A percentile compares a stretch with the other conserved stretches of the same genome.
Conservation (phyloP, 2,888 invertebrate species). For the Phasia obesa region DNA sequence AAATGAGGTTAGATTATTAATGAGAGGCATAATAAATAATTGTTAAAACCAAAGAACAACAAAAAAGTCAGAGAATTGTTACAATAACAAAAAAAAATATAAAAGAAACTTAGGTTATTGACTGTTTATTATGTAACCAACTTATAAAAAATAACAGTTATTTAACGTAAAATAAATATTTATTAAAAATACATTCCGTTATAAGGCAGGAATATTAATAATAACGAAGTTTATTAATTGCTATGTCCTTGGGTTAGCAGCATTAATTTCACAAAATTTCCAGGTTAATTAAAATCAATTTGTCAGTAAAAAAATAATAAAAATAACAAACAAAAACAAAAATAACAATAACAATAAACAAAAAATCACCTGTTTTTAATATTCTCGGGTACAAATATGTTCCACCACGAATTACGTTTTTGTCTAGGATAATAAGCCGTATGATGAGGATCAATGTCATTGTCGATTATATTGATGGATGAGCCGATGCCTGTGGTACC, state of each 20-base stretch:
- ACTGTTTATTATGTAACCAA: slow-evolving; percentile 47
- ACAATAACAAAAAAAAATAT: slow-evolving; percentile 25
- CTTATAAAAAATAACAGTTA: slow-evolving; percentile 37
- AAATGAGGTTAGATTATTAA: slow-evolving; percentile 69
- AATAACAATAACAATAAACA: slow-evolving; percentile 53
- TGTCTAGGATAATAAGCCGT: slow-evolving; percentile 82
- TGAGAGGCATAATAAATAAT: slow-evolving; percentile 32
- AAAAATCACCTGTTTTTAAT: slow-evolving; percentile 86
- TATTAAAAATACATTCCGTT: slow-evolving; percentile 23
- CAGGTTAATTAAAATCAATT: slow-evolving; percentile 62
- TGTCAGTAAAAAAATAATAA: slow-evolving; percentile 28
- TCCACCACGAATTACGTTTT: slow-evolving; percentile 94
- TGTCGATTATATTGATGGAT: slow-evolving; percentile 74
- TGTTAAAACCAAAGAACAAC: slow-evolving; percentile 60
- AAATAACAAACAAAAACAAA: slow-evolving; percentile 56
- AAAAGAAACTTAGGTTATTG: slow-evolving; percentile 56
- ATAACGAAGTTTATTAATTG: slow-evolving; percentile 27
- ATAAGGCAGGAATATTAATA: slow-evolving; percentile 11
- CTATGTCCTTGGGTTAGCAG: slow-evolving; percentile 34
- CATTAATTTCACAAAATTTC: slow-evolving; percentile 72
- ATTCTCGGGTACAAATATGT: slow-evolving; percentile 91
- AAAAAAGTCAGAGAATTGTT: slow-evolving; percentile 45
- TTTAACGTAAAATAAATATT: neutral
- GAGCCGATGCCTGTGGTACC: slow-evolving; percentile 73
- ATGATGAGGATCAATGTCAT: slow-evolving; percentile 77